phyloP scores from a whole-genome alignment of 2,888 invertebrate genomes.

The Lobophora halterata region DNA sequence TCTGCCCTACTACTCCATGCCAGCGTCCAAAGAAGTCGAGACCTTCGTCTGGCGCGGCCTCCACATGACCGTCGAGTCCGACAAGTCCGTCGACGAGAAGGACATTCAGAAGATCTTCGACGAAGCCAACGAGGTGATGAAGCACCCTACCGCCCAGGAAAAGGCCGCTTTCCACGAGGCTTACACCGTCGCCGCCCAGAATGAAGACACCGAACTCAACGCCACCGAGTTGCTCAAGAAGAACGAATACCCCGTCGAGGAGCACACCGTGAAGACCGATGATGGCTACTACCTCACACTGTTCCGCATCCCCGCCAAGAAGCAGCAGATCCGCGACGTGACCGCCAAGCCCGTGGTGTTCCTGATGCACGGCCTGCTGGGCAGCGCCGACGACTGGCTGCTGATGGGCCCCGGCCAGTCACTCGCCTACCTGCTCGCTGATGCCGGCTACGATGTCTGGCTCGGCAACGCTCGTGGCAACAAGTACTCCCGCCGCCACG shows the following conservation, averaged over 20 bases:
- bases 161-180: conserved; percentile 52
- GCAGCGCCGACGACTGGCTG: conserved; percentile 85
- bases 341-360: conserved; percentile 67
- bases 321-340: conserved; percentile 37
- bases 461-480: conserved; percentile 69
- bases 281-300: conserved; percentile 70
- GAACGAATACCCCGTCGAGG: conserved; percentile 58
- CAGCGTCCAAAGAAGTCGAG: not conserved
- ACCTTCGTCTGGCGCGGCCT: conserved; percentile 47
- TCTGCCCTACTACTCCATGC: not conserved
- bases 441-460: conserved; percentile 72
- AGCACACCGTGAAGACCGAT: conserved; percentile 61
- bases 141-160: conserved; percentile 49
- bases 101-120: conserved; percentile 56
- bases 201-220: conserved; percentile 46
- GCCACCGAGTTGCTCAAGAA: conserved; percentile 59
- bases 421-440: conserved; percentile 60
- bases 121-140: conserved; percentile 56
- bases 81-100: conserved; percentile 30
- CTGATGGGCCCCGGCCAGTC: conserved; percentile 81
- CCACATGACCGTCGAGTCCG: conserved; percentile 41
- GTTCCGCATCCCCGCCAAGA: conserved; percentile 62
- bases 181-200: conserved; percentile 37
- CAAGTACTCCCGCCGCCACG: conserved; percentile 62
- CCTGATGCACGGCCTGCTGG: conserved; percentile 84